These are phyloP conservation scores for Balanococcus diminutus DNA, from an alignment of 2,888 invertebrate species.

Conservation along the genomic window DNA sequence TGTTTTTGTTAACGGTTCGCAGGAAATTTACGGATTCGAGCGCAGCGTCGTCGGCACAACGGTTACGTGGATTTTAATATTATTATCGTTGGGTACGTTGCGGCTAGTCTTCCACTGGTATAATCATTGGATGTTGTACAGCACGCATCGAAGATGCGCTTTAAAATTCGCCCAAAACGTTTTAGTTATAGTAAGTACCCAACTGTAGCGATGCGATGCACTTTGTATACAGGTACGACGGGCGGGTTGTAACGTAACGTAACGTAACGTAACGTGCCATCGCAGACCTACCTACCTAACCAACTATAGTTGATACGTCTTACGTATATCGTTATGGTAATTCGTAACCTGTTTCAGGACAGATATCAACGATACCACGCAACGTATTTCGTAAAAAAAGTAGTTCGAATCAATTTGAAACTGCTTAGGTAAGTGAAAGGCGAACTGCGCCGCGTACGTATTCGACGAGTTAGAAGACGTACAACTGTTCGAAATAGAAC, in stretches of 20 bases:
- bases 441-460: neutral
- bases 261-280: too few species aligned
- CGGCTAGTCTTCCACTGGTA: conserved; percentile 70
- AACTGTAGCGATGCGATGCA: neutral
- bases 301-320: too few species aligned
- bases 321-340: too few species aligned
- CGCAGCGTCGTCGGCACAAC: conserved; percentile 60
- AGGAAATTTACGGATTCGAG: conserved; percentile 67
- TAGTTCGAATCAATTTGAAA: conserved; percentile 61
- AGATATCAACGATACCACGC: conserved; percentile 63
- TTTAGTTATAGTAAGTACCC: conserved; percentile 65
- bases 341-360: conserved; percentile 46
- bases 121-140: conserved; percentile 65
- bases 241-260: too few species aligned
- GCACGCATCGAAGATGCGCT: conserved; percentile 64
- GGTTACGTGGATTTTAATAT: conserved; percentile 63
- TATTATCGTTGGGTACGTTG: conserved; percentile 65
- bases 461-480: too few species aligned
- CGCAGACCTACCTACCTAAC: neutral
- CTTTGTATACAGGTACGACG: too few species aligned
- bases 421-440: conserved; percentile 60
- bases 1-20: too few species aligned
- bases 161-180: conserved; percentile 65
- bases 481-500: too few species aligned
- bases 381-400: conserved; percentile 64